Percentiles rank a stretch among this genome's conserved stretches.
Evolutionary conservation across 2,113 vertebrate genomes (phyloP).

Genomic region (Melanocharis versteri): DNA sequence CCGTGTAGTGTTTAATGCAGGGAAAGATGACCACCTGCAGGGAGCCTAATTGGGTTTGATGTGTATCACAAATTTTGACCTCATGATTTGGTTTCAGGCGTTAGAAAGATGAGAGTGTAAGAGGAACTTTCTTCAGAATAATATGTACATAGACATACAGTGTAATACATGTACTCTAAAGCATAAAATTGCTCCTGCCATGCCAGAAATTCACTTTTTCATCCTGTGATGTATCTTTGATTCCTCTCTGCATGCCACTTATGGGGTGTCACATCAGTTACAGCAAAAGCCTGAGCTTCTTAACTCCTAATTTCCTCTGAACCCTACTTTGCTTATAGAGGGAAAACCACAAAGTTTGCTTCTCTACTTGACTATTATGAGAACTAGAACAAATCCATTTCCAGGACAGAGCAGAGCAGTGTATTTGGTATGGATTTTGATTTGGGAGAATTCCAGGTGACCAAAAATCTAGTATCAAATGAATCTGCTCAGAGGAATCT

Average conservation of each 20-base stretch:
- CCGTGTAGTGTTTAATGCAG: neutral
- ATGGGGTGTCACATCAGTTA: accelerated
- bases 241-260: neutral
- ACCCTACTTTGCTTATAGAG: neutral
- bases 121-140: neutral
- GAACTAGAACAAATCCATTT: neutral
- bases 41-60: neutral
- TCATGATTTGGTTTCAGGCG: neutral
- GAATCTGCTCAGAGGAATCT: neutral
- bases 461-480: neutral
- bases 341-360: neutral
- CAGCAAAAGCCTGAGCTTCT: neutral
- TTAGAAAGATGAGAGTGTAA: neutral
- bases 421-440: neutral
- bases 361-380: accelerated
- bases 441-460: neutral
- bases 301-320: neutral
- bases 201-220: neutral
- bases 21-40: neutral
- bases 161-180: neutral
- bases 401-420: neutral
- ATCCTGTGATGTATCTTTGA: neutral
- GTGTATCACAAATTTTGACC: neutral
- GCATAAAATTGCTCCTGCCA: neutral
- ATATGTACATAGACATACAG: accelerated